Conservation (phyloP, 2,113 vertebrate species). For the Cepphus grylle region DNA sequence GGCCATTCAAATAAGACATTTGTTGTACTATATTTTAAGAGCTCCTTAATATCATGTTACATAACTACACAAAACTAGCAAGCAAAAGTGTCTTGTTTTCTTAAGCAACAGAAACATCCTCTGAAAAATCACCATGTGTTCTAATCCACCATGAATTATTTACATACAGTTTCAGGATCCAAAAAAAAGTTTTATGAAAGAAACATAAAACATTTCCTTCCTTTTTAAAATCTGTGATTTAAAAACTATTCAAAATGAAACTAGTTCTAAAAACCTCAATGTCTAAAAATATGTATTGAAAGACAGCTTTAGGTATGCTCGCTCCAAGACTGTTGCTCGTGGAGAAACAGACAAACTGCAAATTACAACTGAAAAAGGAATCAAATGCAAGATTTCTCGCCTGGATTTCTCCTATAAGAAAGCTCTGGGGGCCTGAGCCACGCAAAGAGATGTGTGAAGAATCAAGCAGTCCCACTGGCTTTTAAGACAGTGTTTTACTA, state of each 20-base stretch:
- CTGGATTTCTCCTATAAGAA: neutral
- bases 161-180: neutral
- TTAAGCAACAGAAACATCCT: neutral
- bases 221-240: neutral
- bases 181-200: neutral
- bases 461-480: neutral
- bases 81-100: neutral
- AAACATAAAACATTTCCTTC: neutral
- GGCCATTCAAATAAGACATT: neutral
- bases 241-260: neutral
- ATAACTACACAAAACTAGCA: neutral
- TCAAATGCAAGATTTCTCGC: neutral
- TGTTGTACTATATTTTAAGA: neutral
- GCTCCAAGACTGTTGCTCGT: neutral
- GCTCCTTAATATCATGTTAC: neutral
- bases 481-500: neutral
- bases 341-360: neutral
- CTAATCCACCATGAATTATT: neutral
- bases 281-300: neutral
- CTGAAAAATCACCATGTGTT: neutral
- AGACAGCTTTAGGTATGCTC: neutral
- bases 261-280: neutral
- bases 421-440: neutral
- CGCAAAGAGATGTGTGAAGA: neutral
- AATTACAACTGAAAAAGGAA: neutral